Base-by-base conservation (phyloP, 2,888 invertebrate species). In the Chymomyza fuscimana region DNA sequence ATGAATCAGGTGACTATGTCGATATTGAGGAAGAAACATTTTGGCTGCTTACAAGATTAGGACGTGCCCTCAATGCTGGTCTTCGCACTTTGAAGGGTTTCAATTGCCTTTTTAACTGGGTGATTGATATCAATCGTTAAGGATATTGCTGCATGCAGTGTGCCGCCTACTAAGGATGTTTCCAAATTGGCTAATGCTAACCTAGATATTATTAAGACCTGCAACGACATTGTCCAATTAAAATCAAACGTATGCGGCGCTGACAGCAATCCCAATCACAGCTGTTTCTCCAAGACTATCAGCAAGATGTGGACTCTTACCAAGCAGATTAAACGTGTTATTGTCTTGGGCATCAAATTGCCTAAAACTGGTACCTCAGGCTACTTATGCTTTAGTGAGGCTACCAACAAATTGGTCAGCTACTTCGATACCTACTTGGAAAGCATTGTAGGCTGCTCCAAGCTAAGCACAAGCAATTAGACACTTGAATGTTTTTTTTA, bases 31-130 rank as follows among this genome's bases (percentile, higher is more conserved):
- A 63, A 2, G 74, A 82, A 6, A 0, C 50, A 3, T 58, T 76
- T 0, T 4, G 56, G n/a, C 0, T 72, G 29, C 60, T 82, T 10
- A 68, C 72, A 4, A 0, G 7, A 5, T 46, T 40, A 4, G 75
- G 67, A 67, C 74, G 70, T 67, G 9, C 46, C 56, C 29, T 86
- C 5, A 81, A 67, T 63, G 15, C 15, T 0, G 66, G 65, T 3
- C 65, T 89, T 29, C 86, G 81, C 25, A 72, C 75, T 16, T 36
- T 82, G 2, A 90, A 88, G 75, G 90, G 89, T 25, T 63, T 89
- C 19, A 88, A 89, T 65, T 89, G 90, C 63, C 32, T 78, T 19
- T 7, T 89, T 9, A 77, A 82, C 25, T 80, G 84, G 77, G 86
- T 80, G 3, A n/a, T 54, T 4, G 81, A 76, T 64, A 82, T 85